These are phyloP conservation scores for Carapus acus DNA, from an alignment of 2,797 vertebrate species.

Conservation along the genomic window DNA sequence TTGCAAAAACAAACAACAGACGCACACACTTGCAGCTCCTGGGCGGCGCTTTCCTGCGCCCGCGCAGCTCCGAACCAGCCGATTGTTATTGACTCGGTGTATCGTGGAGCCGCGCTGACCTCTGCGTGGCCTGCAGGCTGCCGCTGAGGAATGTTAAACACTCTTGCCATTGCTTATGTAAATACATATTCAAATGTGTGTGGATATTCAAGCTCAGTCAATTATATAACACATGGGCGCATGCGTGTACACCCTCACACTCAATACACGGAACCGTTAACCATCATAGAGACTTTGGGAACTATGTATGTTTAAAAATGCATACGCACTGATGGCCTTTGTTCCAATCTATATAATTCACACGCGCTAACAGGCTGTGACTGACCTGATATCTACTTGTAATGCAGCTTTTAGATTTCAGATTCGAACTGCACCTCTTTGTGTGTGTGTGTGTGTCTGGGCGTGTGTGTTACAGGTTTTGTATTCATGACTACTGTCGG, in stretches of 20 bases:
- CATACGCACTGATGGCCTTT: conserved; percentile 11
- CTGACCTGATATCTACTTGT: conserved; percentile 41
- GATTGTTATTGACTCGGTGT: not conserved
- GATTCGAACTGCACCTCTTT: conserved; percentile 31
- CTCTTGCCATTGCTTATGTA: conserved; percentile 5
- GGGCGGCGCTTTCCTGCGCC: too few relatives aligned
- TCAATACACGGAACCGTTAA: conserved; percentile 19
- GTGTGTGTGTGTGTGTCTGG: not conserved
- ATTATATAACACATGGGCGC: conserved; percentile 7
- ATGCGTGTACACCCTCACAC: conserved; percentile 11
- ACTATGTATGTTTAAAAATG: conserved; percentile 44
- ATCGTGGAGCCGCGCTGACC: conserved; percentile 4
- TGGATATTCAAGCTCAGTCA: not conserved
- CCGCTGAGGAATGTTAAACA: conserved; percentile 2
- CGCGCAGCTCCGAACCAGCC: not conserved
- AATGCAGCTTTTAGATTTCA: conserved; percentile 31
- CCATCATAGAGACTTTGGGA: conserved; percentile 4
- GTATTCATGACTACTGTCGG: conserved; percentile 1
- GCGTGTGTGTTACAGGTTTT: too few relatives aligned
- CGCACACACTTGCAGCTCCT: not conserved
- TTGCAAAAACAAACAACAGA: not conserved
- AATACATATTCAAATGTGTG: not conserved
- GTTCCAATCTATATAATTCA: conserved; percentile 3
- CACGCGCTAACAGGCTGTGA: conserved; percentile 16
- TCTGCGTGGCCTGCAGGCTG: not conserved